phyloP scores from a whole-genome alignment of 2,797 vertebrate species.

The Alcedo quadribrachys region DNA sequence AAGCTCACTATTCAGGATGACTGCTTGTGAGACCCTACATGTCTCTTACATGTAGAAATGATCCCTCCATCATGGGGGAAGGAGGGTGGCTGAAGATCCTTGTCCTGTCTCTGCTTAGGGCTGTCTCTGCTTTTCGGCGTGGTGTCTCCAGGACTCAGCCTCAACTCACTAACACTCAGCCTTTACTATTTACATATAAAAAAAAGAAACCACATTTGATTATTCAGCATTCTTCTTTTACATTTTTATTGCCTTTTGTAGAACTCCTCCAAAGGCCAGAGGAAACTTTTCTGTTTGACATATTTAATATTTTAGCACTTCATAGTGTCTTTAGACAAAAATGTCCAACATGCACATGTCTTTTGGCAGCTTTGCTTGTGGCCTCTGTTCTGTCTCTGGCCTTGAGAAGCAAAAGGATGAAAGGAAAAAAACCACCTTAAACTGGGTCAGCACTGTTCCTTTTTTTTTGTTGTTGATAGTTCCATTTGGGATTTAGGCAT shows the following conservation, averaged over 20 bases:
- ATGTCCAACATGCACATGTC: slow-evolving; percentile 33
- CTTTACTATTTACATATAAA: slow-evolving; percentile 4
- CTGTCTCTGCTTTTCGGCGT: neutral
- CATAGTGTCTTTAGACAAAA: slow-evolving; percentile 46
- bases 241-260: slow-evolving; percentile 42
- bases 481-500: slow-evolving; percentile 34
- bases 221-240: slow-evolving; percentile 66
- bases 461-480: slow-evolving; percentile 18
- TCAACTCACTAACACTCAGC: neutral
- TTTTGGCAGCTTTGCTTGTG: slow-evolving; percentile 51
- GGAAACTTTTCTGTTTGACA: slow-evolving; percentile 52
- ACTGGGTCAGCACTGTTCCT: slow-evolving; percentile 35
- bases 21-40: neutral
- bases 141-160: neutral
- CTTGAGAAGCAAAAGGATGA: slow-evolving; percentile 13
- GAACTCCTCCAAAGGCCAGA: slow-evolving; percentile 28
- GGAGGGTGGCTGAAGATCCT: neutral
- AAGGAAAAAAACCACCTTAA: neutral
- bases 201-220: slow-evolving; percentile 61
- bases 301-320: slow-evolving; percentile 64
- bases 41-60: neutral
- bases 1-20: neutral
- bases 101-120: neutral
- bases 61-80: neutral
- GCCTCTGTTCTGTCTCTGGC: slow-evolving; percentile 37